Evolutionary conservation across 2,113 vertebrate species (phyloP).

Genomic region (Pollimyrus isidori): DNA sequence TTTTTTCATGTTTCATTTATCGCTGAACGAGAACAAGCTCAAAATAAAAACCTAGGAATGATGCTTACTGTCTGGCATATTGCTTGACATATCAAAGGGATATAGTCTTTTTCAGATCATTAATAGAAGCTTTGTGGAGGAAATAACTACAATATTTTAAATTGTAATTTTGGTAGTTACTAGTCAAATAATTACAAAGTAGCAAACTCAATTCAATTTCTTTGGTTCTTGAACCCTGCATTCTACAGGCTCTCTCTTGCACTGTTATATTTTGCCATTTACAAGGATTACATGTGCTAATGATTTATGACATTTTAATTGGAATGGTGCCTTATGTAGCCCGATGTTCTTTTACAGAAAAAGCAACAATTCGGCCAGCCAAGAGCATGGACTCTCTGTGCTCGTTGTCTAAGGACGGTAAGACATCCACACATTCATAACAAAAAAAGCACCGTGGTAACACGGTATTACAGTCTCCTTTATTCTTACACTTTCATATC

Average conservation of each 20-base stretch:
- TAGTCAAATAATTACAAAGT: background rate
- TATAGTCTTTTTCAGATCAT: background rate
- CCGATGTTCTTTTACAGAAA: slow-evolving; percentile 63
- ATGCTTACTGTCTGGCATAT: background rate
- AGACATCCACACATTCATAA: slow-evolving; percentile 27
- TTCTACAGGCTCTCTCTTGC: background rate
- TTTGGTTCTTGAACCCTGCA: background rate
- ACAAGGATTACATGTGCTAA: background rate
- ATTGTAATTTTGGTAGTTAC: background rate
- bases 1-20: background rate
- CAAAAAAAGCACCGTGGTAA: background rate
- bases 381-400: slow-evolving; percentile 98
- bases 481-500: slow-evolving; percentile 65
- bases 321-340: background rate
- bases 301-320: background rate
- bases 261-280: background rate
- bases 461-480: background rate
- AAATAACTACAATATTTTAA: background rate
- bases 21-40: too few species aligned
- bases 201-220: background rate
- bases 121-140: background rate
- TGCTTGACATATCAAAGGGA: background rate
- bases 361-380: slow-evolving; percentile 80
- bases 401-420: slow-evolving; percentile 83
- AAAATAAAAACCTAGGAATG: too few species aligned